phyloP scores from a whole-genome alignment of 2,113 vertebrate genomes.

The Lycaon pictus region DNA sequence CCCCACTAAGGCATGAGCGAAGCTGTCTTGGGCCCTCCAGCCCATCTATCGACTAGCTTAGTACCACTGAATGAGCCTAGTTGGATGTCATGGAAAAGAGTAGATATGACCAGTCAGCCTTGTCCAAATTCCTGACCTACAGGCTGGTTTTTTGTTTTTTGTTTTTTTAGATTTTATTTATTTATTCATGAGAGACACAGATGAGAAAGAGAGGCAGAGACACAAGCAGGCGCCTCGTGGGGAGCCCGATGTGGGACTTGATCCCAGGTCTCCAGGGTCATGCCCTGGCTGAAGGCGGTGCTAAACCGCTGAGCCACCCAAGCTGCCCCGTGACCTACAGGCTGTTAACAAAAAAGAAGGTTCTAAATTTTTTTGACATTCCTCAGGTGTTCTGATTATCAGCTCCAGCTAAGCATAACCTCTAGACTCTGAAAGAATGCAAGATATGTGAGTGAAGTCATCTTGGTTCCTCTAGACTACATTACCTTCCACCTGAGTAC shows the following conservation, averaged over 20 bases:
- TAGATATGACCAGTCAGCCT: neutral
- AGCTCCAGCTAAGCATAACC: neutral
- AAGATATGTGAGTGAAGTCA: neutral
- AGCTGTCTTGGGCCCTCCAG: neutral
- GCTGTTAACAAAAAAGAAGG: neutral
- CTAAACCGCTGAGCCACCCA: no score
- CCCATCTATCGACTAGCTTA: neutral
- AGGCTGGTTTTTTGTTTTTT: neutral
- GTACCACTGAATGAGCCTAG: neutral
- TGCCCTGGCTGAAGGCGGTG: no score
- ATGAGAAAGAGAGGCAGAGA: no score
- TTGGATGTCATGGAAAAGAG: neutral
- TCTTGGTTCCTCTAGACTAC: neutral
- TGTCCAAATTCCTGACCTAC: neutral
- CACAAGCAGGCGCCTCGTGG: no score
- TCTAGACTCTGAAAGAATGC: neutral
- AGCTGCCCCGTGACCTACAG: no score
- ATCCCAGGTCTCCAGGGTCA: no score
- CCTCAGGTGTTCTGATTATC: neutral
- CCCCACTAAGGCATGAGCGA: neutral
- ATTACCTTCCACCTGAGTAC: neutral
- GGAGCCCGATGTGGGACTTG: no score
- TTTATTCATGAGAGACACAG: no score
- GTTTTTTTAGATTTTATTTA: neutral
- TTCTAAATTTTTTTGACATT: neutral